Percentiles rank a stretch among this genome's conserved stretches.
Evolutionary conservation across 23 tunicate genomes (phyloP).

Genomic region (Oikopleura albicans): DNA sequence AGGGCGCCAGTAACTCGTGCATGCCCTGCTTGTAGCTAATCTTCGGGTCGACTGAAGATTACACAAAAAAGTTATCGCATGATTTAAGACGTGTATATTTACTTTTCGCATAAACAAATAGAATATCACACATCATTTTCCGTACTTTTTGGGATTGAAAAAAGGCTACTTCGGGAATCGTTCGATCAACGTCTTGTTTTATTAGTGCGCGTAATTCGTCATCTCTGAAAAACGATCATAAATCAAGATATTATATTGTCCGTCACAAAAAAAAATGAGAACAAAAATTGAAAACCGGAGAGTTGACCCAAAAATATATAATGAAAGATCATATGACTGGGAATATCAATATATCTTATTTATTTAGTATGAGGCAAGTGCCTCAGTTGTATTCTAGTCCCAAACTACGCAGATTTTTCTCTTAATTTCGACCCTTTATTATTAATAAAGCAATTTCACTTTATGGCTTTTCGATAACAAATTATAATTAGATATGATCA

Average conservation of each 20-base stretch:
- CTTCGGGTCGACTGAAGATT: conserved; percentile 28
- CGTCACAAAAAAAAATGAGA: no score
- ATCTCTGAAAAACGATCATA: conserved; percentile 49
- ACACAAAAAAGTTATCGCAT: not conserved
- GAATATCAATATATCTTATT: not conserved
- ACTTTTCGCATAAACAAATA: conserved; percentile 67
- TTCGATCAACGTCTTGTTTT: conserved; percentile 64
- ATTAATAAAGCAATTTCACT: no score
- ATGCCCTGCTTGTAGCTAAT: conserved; percentile 74
- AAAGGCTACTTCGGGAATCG: conserved; percentile 73
- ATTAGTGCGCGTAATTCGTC: conserved; percentile 36
- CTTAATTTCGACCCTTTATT: no score
- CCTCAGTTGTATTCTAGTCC: no score
- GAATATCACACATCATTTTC: conserved; percentile 33
- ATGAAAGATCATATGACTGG: not conserved
- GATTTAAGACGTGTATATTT: not conserved
- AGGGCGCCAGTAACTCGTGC: conserved; percentile 85
- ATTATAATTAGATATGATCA: no score
- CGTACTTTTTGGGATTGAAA: conserved; percentile 30
- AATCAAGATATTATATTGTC: no score
- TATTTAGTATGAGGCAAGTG: no score
- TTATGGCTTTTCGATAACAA: no score
- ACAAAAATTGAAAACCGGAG: not conserved
- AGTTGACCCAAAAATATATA: not conserved
- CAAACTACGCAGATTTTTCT: no score